Percentiles rank a stretch among this genome's conserved stretches.
Evolutionary conservation across 2,888 invertebrate species (phyloP).

Genomic region (Drosophila limbata): DNA sequence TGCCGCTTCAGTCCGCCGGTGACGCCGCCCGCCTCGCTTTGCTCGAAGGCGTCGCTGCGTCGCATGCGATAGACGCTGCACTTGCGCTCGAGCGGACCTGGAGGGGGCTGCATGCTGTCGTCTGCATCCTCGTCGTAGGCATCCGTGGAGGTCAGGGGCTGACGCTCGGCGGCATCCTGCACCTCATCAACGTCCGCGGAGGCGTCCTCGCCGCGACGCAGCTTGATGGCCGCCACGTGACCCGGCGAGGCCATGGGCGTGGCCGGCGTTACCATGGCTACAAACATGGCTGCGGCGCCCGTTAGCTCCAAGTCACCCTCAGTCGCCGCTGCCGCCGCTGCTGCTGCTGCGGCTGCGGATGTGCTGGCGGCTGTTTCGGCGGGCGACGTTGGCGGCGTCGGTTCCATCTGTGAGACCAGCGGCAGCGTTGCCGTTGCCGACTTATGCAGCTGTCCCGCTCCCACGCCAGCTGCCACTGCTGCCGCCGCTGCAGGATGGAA

Average conservation of each 20-base stretch:
- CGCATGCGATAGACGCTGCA: constrained; percentile 85
- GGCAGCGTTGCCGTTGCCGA: constrained; percentile 85
- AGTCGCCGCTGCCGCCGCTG: constrained; percentile 44
- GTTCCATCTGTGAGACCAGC: constrained; percentile 84
- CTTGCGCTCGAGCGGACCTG: constrained; percentile 83
- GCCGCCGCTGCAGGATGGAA: constrained; percentile 81
- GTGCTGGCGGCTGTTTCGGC: constrained; percentile 70
- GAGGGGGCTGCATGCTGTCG: constrained; percentile 77
- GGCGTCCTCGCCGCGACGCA: constrained; percentile 57
- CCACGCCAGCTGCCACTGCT: constrained; percentile 76
- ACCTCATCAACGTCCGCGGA: constrained; percentile 60
- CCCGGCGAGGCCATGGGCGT: constrained; percentile 85
- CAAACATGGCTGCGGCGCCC: constrained; percentile 64
- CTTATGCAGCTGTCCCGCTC: constrained; percentile 78
- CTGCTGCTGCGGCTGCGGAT: constrained; percentile 59
- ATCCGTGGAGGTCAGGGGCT: constrained; percentile 70
- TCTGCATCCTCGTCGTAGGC: constrained; percentile 67
- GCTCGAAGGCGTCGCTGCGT: constrained; percentile 82
- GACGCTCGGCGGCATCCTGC: constrained; percentile 71
- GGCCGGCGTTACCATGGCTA: constrained; percentile 85
- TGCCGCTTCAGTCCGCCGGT: constrained; percentile 73
- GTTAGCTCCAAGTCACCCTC: constrained; percentile 54
- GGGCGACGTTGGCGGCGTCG: constrained; percentile 84
- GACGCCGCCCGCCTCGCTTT: constrained; percentile 59
- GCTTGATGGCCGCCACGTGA: constrained; percentile 75